A percentile compares a stretch with the other conserved stretches of the same genome.
Conservation (phyloP, 2,113 vertebrate species). For the Otocyon megalotis region DNA sequence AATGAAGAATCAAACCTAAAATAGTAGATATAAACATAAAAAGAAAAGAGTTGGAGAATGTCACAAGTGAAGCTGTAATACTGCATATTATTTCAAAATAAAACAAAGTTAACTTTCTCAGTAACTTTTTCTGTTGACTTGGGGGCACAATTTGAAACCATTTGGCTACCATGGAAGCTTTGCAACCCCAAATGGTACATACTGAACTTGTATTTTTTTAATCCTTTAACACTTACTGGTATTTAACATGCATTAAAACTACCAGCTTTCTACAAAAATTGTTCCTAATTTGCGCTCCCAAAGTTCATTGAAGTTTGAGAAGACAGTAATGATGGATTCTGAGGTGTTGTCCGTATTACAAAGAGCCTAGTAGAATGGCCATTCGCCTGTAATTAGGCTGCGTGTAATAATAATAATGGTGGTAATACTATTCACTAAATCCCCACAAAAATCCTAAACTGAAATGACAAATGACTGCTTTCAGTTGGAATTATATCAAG, state of each 20-base stretch:
- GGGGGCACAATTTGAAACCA: conserved; percentile 51
- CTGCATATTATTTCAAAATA: conserved; percentile 47
- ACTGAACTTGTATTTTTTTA: background rate
- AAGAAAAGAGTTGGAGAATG: conserved; percentile 60
- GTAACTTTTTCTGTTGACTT: background rate
- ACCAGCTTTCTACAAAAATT: conserved; percentile 7
- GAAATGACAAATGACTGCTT: conserved; percentile 2
- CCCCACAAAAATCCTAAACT: conserved; percentile 41
- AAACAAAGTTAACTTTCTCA: conserved; percentile 62
- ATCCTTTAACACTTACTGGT: conserved; percentile 14
- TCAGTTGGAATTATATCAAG: conserved; percentile 13
- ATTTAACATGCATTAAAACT: conserved; percentile 16
- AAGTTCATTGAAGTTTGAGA: conserved; percentile 52
- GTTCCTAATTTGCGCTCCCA: background rate
- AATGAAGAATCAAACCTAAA: conserved; percentile 72
- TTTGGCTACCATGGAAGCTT: background rate
- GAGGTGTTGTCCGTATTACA: background rate
- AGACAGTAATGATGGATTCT: background rate
- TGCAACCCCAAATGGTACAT: conserved; percentile 13
- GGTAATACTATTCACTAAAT: conserved; percentile 37
- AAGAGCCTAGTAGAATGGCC: conserved; percentile 33
- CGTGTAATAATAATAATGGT: background rate
- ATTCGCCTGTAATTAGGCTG: conserved; percentile 27
- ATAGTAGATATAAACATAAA: conserved; percentile 60
- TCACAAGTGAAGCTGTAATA: conserved; percentile 31